A percentile compares a stretch with the other conserved stretches of the same genome.
Conservation (phyloP, 1,140 invertebrate species). For the Elymnias hypermnestra region DNA sequence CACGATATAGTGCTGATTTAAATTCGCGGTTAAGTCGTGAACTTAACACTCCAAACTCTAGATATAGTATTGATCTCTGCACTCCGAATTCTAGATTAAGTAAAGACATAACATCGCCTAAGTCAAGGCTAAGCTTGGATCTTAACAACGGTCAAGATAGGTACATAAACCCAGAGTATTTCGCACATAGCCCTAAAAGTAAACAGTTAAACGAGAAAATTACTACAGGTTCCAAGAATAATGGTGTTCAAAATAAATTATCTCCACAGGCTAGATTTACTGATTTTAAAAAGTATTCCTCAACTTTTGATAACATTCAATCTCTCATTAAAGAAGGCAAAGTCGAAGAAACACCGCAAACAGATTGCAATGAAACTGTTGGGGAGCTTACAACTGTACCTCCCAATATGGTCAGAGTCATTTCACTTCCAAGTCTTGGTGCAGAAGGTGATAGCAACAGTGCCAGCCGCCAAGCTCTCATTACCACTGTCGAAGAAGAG, state of each 20-base stretch:
- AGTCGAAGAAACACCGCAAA: conserved; percentile 65
- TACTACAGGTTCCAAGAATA: conserved; percentile 46
- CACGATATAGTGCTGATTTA: conserved; percentile 76
- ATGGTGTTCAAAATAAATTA: conserved; percentile 62
- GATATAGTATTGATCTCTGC: conserved; percentile 78
- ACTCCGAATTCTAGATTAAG: conserved; percentile 75
- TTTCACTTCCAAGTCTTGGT: conserved; percentile 80
- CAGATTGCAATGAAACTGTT: conserved; percentile 72
- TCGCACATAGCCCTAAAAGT: conserved; percentile 71
- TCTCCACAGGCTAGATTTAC: conserved; percentile 75
- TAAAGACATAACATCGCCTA: conserved; percentile 77
- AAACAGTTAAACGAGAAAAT: conserved; percentile 66
- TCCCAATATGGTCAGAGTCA: conserved; percentile 80
- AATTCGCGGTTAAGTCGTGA: conserved; percentile 77
- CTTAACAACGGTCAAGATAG: conserved; percentile 76
- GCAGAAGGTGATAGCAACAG: conserved; percentile 71
- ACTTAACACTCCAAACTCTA: conserved; percentile 77
- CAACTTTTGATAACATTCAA: conserved; percentile 87
- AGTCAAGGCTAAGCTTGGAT: conserved; percentile 77
- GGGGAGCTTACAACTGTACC: conserved; percentile 73
- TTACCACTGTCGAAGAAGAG: conserved; percentile 79
- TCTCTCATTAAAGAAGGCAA: conserved; percentile 83
- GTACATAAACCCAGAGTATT: conserved; percentile 73
- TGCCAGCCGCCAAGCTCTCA: conserved; percentile 62
- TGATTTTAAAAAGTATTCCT: conserved; percentile 83